Evolutionary conservation across 1,140 invertebrate species (phyloP).

Genomic region (Diabrotica virgifera): DNA sequence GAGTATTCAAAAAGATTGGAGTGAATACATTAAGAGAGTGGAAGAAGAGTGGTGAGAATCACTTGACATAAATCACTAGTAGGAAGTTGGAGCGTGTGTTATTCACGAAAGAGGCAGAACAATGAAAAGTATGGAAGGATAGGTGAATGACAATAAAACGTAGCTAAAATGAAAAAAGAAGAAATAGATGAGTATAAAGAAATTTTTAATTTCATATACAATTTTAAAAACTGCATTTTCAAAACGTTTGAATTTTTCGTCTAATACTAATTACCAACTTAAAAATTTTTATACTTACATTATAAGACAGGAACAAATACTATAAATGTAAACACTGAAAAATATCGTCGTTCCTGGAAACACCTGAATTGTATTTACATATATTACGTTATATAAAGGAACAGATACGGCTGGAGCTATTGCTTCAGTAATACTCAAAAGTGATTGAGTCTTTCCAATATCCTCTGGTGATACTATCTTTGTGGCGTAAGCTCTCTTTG

Average conservation of each 20-base stretch:
- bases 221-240: neutral
- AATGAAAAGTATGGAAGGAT: too few relatives aligned
- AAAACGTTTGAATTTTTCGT: too few relatives aligned
- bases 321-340: conserved; percentile 44
- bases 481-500: conserved; percentile 56
- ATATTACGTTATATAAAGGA: conserved; percentile 52
- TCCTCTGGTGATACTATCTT: conserved; percentile 55
- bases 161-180: too few relatives aligned
- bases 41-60: too few relatives aligned
- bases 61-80: too few relatives aligned
- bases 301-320: conserved; percentile 19
- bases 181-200: too few relatives aligned
- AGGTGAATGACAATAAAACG: too few relatives aligned
- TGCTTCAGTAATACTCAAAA: conserved; percentile 56
- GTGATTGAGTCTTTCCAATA: conserved; percentile 56
- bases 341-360: conserved; percentile 52
- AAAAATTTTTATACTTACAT: conserved; percentile 21
- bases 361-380: conserved; percentile 47
- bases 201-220: neutral
- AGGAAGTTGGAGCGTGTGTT: too few relatives aligned
- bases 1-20: too few relatives aligned
- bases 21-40: too few relatives aligned
- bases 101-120: too few relatives aligned
- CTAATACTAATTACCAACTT: too few relatives aligned
- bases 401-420: conserved; percentile 50